These are phyloP conservation scores for Brenthis hecate DNA, from an alignment of 2,888 invertebrate species.

Conservation along the genomic window DNA sequence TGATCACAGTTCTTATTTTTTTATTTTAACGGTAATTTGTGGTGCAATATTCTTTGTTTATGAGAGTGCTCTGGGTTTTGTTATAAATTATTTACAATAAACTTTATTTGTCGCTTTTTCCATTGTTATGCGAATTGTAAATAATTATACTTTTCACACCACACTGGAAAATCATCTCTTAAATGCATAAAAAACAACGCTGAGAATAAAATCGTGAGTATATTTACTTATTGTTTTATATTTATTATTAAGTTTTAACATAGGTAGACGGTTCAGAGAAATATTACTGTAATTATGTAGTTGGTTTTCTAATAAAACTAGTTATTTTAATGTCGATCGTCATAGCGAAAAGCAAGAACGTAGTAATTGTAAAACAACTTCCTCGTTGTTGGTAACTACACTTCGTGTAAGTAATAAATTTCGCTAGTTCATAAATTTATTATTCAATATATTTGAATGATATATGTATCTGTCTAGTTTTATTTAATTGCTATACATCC, in stretches of 20 bases:
- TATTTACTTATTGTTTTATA: background rate
- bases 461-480: background rate
- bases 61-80: slow-evolving; percentile 25
- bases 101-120: slow-evolving; percentile 23
- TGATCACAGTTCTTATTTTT: slow-evolving; percentile 36
- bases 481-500: background rate
- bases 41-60: slow-evolving; percentile 43
- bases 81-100: slow-evolving; percentile 29
- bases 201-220: slow-evolving; percentile 27
- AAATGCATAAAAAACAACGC: slow-evolving; percentile 27
- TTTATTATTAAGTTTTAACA: background rate
- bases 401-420: too few relatives aligned
- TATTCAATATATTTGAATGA: background rate
- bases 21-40: slow-evolving; percentile 34
- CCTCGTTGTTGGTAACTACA: too few relatives aligned
- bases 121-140: slow-evolving; percentile 26
- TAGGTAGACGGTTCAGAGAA: background rate
- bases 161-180: slow-evolving; percentile 15
- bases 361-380: too few relatives aligned
- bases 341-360: too few relatives aligned
- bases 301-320: too few relatives aligned
- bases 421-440: too few relatives aligned
- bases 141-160: slow-evolving; percentile 8
- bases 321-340: too few relatives aligned
- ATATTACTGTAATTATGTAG: background rate